Percentiles rank a stretch among this genome's conserved stretches.
These are phyloP conservation scores for Chesias legatella DNA, from an alignment of 2,888 invertebrate species.

Conservation along the genomic window DNA sequence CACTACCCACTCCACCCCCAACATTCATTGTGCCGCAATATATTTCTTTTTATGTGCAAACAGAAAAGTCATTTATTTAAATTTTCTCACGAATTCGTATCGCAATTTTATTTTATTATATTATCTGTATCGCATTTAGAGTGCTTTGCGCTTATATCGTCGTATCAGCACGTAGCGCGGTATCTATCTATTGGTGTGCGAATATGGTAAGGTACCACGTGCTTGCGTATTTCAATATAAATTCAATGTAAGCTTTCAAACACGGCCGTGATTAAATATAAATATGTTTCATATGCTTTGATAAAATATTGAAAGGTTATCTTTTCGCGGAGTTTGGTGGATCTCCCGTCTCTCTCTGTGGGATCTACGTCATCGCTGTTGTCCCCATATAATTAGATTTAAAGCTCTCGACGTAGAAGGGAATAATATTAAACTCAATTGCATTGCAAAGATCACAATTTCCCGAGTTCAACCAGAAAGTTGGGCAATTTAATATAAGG, in stretches of 20 bases:
- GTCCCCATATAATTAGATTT: conserved; percentile 74
- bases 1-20: conserved; percentile 65
- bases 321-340: conserved; percentile 13
- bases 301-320: conserved; percentile 20
- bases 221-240: conserved; percentile 24
- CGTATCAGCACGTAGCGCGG: conserved; percentile 32
- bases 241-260: conserved; percentile 31
- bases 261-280: conserved; percentile 35
- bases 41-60: conserved; percentile 81
- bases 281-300: conserved; percentile 24
- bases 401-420: conserved; percentile 68
- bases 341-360: conserved; percentile 37
- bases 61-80: conserved; percentile 81
- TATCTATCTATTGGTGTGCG: conserved; percentile 22
- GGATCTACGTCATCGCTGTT: conserved; percentile 56
- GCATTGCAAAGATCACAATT: conserved; percentile 73
- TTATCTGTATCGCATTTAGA: conserved; percentile 77
- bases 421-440: conserved; percentile 75
- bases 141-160: conserved; percentile 58
- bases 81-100: conserved; percentile 81
- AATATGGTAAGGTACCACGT: conserved; percentile 30
- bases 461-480: conserved; percentile 48
- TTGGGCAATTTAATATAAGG: conserved; percentile 34
- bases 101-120: conserved; percentile 80
- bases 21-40: conserved; percentile 81